Percentiles rank a stretch among this genome's conserved stretches.
phyloP scores from a whole-genome alignment of 2,888 invertebrate genomes.

The Ophioninae sp. region DNA sequence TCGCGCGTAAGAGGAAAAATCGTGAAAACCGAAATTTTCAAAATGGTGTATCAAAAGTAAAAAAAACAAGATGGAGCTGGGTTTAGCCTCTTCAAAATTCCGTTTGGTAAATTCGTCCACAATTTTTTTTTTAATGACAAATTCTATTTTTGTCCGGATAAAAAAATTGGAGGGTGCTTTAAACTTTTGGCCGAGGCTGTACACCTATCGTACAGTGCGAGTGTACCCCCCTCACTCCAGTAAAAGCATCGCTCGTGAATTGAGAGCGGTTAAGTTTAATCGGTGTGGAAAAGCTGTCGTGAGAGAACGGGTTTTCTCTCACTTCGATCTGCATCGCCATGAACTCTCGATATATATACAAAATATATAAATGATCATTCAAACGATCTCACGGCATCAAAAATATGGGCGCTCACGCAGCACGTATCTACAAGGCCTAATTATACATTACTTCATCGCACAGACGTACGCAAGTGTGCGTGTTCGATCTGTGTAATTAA shows the following conservation, averaged over 20 bases:
- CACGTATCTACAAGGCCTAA: conserved; percentile 24
- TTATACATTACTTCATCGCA: conserved; percentile 46
- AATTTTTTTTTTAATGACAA: no score
- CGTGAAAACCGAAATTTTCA: no score
- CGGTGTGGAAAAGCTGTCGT: conserved; percentile 34
- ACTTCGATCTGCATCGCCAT: conserved; percentile 18
- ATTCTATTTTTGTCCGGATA: no score
- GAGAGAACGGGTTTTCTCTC: conserved; percentile 59
- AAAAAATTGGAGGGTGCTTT: no score
- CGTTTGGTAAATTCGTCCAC: no score
- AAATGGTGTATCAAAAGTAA: no score
- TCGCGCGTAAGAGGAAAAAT: no score
- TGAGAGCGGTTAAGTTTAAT: conserved; percentile 57
- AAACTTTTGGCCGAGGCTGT: not conserved
- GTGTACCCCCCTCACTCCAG: conserved; percentile 22
- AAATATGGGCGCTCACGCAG: not conserved
- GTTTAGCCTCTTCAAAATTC: no score
- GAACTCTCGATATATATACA: not conserved
- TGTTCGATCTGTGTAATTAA: conserved; percentile 49
- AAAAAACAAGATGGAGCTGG: no score
- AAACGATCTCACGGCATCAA: conserved; percentile 38
- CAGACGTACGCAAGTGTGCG: conserved; percentile 2
- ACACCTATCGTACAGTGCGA: conserved; percentile 26
- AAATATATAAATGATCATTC: conserved; percentile 45
- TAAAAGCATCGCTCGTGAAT: conserved; percentile 60